Evolutionary conservation across 2,113 vertebrate species (phyloP), one percentile per base, ranked within the genome.

Genomic region (Nannobrachium achirus): DNA sequence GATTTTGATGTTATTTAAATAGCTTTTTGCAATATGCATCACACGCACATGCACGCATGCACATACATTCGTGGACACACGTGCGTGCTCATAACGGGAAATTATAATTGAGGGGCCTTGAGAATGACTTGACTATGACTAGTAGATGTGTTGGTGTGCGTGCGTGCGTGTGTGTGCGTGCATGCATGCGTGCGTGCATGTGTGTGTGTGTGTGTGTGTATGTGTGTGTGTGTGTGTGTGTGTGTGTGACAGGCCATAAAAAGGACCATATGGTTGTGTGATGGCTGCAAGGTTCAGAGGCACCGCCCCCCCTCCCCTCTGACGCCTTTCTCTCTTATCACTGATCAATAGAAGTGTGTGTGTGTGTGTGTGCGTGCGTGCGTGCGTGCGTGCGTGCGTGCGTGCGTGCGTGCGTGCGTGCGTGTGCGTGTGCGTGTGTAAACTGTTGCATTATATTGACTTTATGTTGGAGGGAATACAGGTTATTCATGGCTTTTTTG

Each of bases 371-470:
- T 93, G 91, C 91, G 89, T 89, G 91, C 85, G 77, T 92, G 93
- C 89, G 91, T 90, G 91, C 72, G 1, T n/a, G 14, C 72, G 0
- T 10, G 10, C 15, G 48, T 50, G 48, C 15, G 48, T 50, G 48
- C 15, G 4, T 19, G 16, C 80, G 87, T 66, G 62, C 86, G 55
- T 11, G 46, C 49, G 67, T 64, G 62, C 53, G 57, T 89, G 92
- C 93, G 91, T 91, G 88, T 89, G 91, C 85, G 76, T 92, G 93
- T 89, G 91, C 90, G 91, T 73, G 1, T n/a, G 14, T 87, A 90
- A 93, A 86, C 91, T 90, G 92, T 92, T 71, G 63, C 93, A 89
- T 89, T 33, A 33, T 33, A 33, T 33, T 33, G 25, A 90, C 78
- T 58, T 53, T 41, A 38, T 45, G 48, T 52, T 88, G 93, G 92